Evolutionary conservation across 2,888 invertebrate genomes (phyloP).

Genomic region (Ophion slaviceki): DNA sequence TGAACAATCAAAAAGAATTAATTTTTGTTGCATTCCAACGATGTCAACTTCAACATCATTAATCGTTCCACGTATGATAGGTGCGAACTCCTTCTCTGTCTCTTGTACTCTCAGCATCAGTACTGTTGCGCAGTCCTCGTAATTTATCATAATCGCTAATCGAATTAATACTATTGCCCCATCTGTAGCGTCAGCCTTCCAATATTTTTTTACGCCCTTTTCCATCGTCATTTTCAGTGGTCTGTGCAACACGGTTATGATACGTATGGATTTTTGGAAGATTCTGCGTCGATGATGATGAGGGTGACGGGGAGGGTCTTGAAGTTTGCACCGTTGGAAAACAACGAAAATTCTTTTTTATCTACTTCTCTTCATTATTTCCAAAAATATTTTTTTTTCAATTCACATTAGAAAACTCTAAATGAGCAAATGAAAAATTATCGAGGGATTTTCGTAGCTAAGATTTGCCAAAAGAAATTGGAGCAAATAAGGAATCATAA

Average conservation of each 20-base stretch:
- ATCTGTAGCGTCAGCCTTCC: constrained; percentile 66
- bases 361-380: constrained; percentile 15
- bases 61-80: constrained; percentile 69
- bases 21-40: too few species aligned
- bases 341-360: neutral
- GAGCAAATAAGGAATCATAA: too few species aligned
- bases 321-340: constrained; percentile 6
- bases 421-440: neutral
- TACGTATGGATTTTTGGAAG: too few species aligned
- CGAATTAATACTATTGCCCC: constrained; percentile 72
- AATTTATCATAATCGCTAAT: constrained; percentile 79
- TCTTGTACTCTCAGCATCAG: constrained; percentile 35
- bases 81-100: neutral
- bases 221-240: neutral
- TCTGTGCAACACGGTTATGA: too few species aligned
- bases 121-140: constrained; percentile 61
- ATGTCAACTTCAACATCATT: constrained; percentile 54
- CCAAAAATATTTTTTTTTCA: neutral
- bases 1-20: too few species aligned
- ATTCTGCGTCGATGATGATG: too few species aligned
- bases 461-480: neutral
- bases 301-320: neutral
- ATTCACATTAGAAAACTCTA: too few species aligned
- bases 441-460: neutral
- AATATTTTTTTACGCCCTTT: constrained; percentile 62